Evolutionary conservation across 2,113 vertebrate species (phyloP), one percentile per base, ranked within the genome.

Genomic region (Halcyon senegalensis): DNA sequence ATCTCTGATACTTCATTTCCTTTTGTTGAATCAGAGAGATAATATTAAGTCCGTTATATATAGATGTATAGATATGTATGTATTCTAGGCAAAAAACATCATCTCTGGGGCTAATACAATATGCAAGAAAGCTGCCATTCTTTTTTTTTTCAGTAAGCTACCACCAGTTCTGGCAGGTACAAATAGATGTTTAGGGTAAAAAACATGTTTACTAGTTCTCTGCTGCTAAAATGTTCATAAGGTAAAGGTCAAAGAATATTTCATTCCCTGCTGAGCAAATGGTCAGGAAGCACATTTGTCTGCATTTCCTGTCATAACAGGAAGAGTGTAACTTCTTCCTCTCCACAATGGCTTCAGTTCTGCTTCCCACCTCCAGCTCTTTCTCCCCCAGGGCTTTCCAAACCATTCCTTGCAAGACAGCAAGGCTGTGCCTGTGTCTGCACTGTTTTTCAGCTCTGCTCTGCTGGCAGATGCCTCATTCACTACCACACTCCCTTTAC

Each of bases 241-340:
- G 97, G 97, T 98, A 98, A 98, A 98, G 98, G 98, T 99, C 98
- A 98, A 97, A 97, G 97, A 98, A 97, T 97, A 97, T 98, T 98
- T 98, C 98, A 98, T 98, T 99, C 98, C 98, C 97, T 98, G 98
- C 97, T 97, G 98, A 98, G 98, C 96, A 97, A 98, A 98, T 98
- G 98, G 98, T 98, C 99, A 99, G 99, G 99, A 99, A 99, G 99
- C 99, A 99, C 99, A 99, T 99, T 99, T 99, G 98, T 99, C 99
- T 99, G 98, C 98, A 99, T 99, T 99, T 99, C 99, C 99, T 99
- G 99, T 99, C 99, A 99, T 99, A 99, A 99, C 99, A 99, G 99
- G 99, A 99, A 99, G 99, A 99, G 98, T 99, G 98, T 98, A 99
- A 99, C 99, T 99, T 99, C 99, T 99, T 99, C 99, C 99, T 99